Percentiles rank a stretch among this genome's conserved stretches.
phyloP scores from a whole-genome alignment of 2,113 vertebrate species.

The Corydoras maculifer region DNA sequence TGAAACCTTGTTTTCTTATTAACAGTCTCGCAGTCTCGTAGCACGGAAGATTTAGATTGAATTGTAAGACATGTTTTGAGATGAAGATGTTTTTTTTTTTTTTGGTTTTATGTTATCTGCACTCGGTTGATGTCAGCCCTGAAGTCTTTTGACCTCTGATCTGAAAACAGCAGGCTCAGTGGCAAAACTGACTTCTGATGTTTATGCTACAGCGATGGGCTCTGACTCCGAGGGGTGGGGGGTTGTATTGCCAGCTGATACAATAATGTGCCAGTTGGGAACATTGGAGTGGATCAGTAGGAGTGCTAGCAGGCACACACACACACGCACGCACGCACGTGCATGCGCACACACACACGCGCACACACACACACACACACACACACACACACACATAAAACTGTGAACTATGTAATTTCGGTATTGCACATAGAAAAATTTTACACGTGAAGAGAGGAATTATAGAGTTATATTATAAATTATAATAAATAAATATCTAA shows the following conservation, averaged over 20 bases:
- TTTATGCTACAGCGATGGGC: conserved; percentile 7
- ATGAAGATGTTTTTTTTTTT: background rate
- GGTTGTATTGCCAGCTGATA: conserved; percentile 6
- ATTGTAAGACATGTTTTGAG: too few relatives aligned
- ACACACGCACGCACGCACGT: background rate
- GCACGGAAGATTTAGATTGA: too few relatives aligned
- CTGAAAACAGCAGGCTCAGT: background rate
- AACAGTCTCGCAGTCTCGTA: too few relatives aligned
- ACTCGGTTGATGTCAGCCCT: background rate
- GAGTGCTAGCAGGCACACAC: background rate
- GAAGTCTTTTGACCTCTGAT: conserved; percentile 7
- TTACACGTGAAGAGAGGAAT: too few relatives aligned
- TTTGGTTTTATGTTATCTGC: background rate
- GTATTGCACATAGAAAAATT: too few relatives aligned
- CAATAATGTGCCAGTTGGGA: conserved; percentile 23
- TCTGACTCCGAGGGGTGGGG: background rate
- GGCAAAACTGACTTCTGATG: conserved; percentile 16
- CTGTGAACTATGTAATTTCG: too few relatives aligned
- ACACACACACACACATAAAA: too few relatives aligned
- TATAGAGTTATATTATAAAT: too few relatives aligned
- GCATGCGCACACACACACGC: background rate
- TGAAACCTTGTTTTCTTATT: too few relatives aligned
- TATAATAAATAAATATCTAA: too few relatives aligned
- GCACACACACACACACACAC: background rate
- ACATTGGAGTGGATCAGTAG: conserved; percentile 13